A percentile compares a stretch with the other conserved stretches of the same genome.
Conservation (phyloP, 2,888 invertebrate genomes). For the Euzetes globulus region DNA sequence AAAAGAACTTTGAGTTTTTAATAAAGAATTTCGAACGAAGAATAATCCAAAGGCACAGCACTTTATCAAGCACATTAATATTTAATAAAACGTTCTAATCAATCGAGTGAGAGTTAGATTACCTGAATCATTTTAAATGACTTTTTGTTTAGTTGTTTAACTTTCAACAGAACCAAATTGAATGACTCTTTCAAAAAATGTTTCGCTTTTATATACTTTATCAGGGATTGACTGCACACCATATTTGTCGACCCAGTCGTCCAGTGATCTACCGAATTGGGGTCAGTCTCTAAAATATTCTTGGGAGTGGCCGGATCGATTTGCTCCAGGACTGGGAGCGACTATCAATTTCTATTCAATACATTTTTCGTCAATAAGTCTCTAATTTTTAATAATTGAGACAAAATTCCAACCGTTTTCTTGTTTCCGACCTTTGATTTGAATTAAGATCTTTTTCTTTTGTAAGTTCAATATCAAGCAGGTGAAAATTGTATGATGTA, state of each 20-base stretch:
- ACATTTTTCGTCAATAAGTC: too few relatives aligned
- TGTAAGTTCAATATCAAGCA: too few relatives aligned
- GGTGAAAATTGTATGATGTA: too few relatives aligned
- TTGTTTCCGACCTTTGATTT: too few relatives aligned
- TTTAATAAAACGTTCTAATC: background rate
- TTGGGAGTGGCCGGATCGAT: background rate
- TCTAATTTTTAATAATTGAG: too few relatives aligned
- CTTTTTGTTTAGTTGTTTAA: background rate
- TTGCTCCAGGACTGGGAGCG: slow-evolving; percentile 25
- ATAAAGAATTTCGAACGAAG: background rate
- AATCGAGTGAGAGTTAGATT: background rate
- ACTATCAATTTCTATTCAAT: too few relatives aligned
- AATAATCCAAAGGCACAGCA: background rate
- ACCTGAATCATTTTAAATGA: slow-evolving; percentile 18
- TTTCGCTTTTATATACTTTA: slow-evolving; percentile 3
- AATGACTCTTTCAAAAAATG: background rate
- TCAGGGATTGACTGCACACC: background rate
- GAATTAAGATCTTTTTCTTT: too few relatives aligned
- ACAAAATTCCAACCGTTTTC: too few relatives aligned
- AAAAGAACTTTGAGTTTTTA: background rate
- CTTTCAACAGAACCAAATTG: slow-evolving; percentile 1
- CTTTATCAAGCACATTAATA: background rate
- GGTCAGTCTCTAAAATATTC: slow-evolving; percentile 3
- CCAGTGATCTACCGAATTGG: slow-evolving; percentile 24
- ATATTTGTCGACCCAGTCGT: slow-evolving; percentile 5